Conservation (phyloP, 2,888 invertebrate species). For the Ophraella communa region DNA sequence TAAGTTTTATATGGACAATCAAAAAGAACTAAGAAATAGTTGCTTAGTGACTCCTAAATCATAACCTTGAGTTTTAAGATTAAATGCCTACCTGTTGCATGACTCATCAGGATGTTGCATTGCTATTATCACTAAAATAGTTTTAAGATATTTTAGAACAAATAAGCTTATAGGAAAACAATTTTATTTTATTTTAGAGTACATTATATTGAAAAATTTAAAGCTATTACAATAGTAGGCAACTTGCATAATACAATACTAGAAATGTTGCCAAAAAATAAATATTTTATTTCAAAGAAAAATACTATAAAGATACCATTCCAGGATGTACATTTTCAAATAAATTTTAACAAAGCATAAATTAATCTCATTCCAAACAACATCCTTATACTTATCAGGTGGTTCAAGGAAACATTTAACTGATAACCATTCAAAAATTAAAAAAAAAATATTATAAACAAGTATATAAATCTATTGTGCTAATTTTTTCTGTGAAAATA, state of each 20-base stretch:
- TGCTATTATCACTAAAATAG: background rate
- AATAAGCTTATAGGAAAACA: slow-evolving; percentile 51
- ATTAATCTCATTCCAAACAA: background rate
- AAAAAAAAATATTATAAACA: background rate
- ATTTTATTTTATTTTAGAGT: slow-evolving; percentile 52
- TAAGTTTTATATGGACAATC: background rate
- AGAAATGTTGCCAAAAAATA: slow-evolving; percentile 45
- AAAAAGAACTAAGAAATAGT: background rate
- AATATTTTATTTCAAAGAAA: slow-evolving; percentile 30
- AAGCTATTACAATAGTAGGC: slow-evolving; percentile 54
- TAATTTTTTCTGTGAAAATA: background rate
- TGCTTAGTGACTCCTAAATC: background rate
- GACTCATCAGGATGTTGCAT: slow-evolving; percentile 19
- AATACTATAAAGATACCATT: background rate
- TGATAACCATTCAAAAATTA: background rate
- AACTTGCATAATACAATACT: slow-evolving; percentile 48
- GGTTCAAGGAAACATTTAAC: background rate
- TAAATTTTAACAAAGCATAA: background rate
- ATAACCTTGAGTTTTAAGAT: slow-evolving; percentile 11
- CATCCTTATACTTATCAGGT: background rate
- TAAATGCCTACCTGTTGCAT: slow-evolving; percentile 18
- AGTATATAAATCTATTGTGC: background rate
- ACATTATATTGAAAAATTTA: slow-evolving; percentile 55
- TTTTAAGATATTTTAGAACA: background rate
- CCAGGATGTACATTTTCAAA: background rate